Evolutionary conservation across 2,797 vertebrate genomes (phyloP), one percentile per base, ranked within the genome.

Genomic region (Lagocephalus sceleratus): DNA sequence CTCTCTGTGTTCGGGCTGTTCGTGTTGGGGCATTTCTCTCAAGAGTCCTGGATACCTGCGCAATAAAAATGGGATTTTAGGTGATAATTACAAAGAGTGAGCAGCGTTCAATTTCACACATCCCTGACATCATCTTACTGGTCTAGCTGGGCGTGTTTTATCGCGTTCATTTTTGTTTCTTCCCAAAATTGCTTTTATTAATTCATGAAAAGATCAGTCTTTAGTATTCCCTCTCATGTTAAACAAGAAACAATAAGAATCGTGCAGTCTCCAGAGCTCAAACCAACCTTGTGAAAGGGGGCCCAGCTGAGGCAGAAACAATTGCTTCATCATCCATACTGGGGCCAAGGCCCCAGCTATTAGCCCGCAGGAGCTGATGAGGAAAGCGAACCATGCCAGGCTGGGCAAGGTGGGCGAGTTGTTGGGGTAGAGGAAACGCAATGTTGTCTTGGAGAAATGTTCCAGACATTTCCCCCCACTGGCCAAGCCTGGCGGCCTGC

Each of bases 11-110:
- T 97, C 94, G 20, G 88, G 83, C 2, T 90, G 93, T 55, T 99
- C 97, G 48, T 94, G 94, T 49, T 92, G 90, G 20, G 92, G 92
- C 67, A 97, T 92, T 60, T 98, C 97, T 86, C 96, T 91, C 63
- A 98, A 85, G 70, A 97, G 90, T 59, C 94, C 95, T 14, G 97
- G 95, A 87, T 97, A 96, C 84, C 97, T 98, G 78, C 11, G 72
- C 46, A 56, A 5, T 6, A 14, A 14, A 35, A 35, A 35, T 14
- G 11, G 3, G 3, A 2, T 35, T 35, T 35, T 35, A 35, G 32
- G 14, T 14, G 8, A 14, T 2, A 35, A 35, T 14, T 35, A 35
- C 32, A 35, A 35, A 12, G 2, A 19, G 5, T 3, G 5, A 12
- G 12, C 39, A n/a, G 9, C 5, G 38, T 5, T 25, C 2, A 2